Conservation (phyloP, 2,797 vertebrate species). For the Paguma larvata region DNA sequence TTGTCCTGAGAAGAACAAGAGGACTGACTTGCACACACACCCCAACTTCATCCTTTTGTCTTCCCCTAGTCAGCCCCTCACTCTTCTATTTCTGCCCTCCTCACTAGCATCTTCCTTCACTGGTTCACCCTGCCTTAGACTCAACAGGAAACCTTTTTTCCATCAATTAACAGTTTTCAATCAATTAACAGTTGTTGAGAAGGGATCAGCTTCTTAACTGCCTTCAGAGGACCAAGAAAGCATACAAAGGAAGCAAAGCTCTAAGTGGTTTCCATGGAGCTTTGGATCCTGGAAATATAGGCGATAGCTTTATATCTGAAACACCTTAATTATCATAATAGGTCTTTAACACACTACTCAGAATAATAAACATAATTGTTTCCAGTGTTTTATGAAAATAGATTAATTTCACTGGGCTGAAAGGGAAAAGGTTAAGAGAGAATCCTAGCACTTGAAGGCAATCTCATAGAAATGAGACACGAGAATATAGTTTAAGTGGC, state of each 20-base stretch:
- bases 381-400: background rate
- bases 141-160: background rate
- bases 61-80: background rate
- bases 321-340: slow-evolving; percentile 23
- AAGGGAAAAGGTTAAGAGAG: background rate
- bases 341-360: background rate
- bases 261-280: slow-evolving; percentile 41
- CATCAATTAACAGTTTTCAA: background rate
- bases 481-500: background rate
- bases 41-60: background rate
- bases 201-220: background rate
- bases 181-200: background rate
- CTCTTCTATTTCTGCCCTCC: background rate
- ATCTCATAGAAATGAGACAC: background rate
- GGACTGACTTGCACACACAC: background rate
- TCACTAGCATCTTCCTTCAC: background rate
- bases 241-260: slow-evolving; percentile 23
- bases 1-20: background rate
- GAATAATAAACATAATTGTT: slow-evolving; percentile 24
- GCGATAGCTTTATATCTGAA: slow-evolving; percentile 43
- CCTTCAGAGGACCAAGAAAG: background rate
- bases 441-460: background rate
- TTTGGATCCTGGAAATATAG: background rate
- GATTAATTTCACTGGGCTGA: background rate
- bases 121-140: background rate